phyloP scores from a whole-genome alignment of 2,888 invertebrate genomes.

The Lottia gigantea region DNA sequence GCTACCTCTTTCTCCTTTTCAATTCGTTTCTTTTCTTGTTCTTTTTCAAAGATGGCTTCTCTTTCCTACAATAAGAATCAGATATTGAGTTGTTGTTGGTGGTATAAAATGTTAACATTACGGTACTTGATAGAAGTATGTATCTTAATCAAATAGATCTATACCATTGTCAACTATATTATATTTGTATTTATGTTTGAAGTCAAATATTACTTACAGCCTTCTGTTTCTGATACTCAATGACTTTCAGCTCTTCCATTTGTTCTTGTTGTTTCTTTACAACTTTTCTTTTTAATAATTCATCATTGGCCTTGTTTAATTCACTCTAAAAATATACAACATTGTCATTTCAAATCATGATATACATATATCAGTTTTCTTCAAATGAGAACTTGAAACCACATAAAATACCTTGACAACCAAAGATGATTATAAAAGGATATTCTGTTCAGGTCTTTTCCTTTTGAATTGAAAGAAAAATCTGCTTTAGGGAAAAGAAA shows the following conservation, averaged over 20 bases:
- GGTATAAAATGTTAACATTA: background rate
- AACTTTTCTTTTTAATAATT: constrained; percentile 61
- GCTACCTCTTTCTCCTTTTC: constrained; percentile 68
- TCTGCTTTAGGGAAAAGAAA: no score
- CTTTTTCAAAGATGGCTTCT: constrained; percentile 63
- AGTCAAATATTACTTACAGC: constrained; percentile 57
- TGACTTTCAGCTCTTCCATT: constrained; percentile 64
- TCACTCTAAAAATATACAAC: constrained; percentile 48
- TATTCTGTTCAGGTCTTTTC: no score
- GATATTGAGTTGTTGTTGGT: background rate
- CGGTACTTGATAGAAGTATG: background rate
- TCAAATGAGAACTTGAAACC: background rate
- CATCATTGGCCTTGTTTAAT: constrained; percentile 65
- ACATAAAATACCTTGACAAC: no score
- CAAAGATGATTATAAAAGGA: no score
- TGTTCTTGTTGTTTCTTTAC: constrained; percentile 62
- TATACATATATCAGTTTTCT: background rate
- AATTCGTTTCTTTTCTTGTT: constrained; percentile 65
- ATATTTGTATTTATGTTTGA: no score
- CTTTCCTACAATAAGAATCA: constrained; percentile 53
- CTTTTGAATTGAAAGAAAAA: no score
- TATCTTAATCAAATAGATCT: no score
- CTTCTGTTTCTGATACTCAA: constrained; percentile 67
- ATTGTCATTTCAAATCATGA: background rate
- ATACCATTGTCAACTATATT: no score